Base-by-base conservation (phyloP, 2,113 vertebrate species). In the Progne subis region DNA sequence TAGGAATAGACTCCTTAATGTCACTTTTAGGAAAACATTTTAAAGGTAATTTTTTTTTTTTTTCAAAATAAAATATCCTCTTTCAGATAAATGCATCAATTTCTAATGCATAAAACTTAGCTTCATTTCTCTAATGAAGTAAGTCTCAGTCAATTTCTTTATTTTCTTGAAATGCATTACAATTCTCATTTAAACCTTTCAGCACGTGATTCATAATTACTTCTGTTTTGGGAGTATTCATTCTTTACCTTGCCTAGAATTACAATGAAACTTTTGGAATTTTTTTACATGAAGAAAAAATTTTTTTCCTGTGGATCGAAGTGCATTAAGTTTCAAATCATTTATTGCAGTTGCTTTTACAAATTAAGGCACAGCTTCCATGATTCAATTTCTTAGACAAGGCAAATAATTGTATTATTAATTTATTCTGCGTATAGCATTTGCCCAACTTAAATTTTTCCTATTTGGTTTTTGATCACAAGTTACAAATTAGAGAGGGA, bases 241-340 rank as follows among this genome's bases (percentile, higher is more conserved):
- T 90, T 97, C 72, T 95, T 88, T 87, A 72, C 16, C 23, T 86
- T 94, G 72, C 71, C 50, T 71, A 91, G 74, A 89, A 95, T 93
- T 82, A 50, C 37, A 96, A 95, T 47, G 18, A 93, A 95, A 85
- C 12, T 29, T 92, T 71, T 85, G 71, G 13, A 6, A 34, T 93
- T 91, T 90, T 88, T 93, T 89, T 34, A 34, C 88, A 55, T 95
- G 91, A 94, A 53, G 31, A 37, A 75, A 67, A 96, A 94, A 96
- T 72, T 77, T 93, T 19, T 32, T 90, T 18, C 25, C 39, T 32
- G 46, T 95, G 29, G 53, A 91, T 97, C 55, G n/a, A 94, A 60
- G 61, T 52, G 32, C 49, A 91, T 52, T 97, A 95, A 93, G 94
- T 94, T 96, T 96, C 88, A 90, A 97, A 82, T 90, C 11, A 95